Conservation (phyloP, 2,888 invertebrate species). For the Tenthredo amoena region DNA sequence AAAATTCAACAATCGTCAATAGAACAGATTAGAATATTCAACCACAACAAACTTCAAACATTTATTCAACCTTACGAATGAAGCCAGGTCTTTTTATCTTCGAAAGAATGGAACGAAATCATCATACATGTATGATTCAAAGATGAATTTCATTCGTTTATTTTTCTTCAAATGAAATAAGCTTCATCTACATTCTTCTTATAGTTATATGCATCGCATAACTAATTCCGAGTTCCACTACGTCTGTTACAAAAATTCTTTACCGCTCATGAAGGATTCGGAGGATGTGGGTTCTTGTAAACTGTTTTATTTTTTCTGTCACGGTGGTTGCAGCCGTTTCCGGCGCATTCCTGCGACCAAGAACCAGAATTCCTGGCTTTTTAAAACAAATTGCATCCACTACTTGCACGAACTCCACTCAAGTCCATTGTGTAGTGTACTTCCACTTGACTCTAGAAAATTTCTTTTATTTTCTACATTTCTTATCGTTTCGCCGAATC, state of each 20-base stretch:
- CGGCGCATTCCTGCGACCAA: constrained; percentile 64
- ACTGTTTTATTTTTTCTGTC: constrained; percentile 66
- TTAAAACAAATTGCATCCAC: constrained; percentile 34
- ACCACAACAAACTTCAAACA: not conserved
- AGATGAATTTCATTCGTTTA: not conserved
- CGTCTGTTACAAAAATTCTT: not conserved
- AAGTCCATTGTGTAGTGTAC: constrained; percentile 29
- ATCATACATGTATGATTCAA: not conserved
- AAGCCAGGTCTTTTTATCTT: not conserved
- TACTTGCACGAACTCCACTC: not conserved
- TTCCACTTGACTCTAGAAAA: not conserved
- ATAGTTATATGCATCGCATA: not conserved
- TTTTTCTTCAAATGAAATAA: not conserved
- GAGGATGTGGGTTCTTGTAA: constrained; percentile 41
- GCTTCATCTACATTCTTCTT: not conserved
- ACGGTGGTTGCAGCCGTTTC: constrained; percentile 72
- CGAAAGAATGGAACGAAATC: not conserved
- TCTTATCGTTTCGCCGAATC: not conserved
- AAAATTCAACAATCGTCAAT: constrained; percentile 7
- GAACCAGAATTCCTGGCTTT: constrained; percentile 50
- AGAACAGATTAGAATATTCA: not conserved
- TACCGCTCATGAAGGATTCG: not conserved
- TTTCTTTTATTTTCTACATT: not conserved
- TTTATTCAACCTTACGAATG: not conserved
- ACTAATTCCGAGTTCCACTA: constrained; percentile 7